These are phyloP conservation scores for Mimas tiliae DNA, from an alignment of 2,888 invertebrate genomes.

Conservation along the genomic window DNA sequence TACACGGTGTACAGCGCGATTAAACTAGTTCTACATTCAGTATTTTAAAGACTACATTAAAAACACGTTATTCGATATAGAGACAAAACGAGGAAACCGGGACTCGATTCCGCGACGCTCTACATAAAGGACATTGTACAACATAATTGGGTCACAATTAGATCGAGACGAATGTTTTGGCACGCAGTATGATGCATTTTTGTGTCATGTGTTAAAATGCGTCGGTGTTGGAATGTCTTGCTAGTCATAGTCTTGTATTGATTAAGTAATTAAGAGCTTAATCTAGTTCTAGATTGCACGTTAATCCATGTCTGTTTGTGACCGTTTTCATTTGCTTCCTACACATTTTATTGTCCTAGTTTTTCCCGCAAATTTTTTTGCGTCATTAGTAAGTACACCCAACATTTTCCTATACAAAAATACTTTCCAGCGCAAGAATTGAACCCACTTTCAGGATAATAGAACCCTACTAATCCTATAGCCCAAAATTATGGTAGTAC, in stretches of 20 bases:
- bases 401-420: too few relatives aligned
- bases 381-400: too few relatives aligned
- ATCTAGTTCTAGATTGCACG: not conserved
- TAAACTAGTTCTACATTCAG: constrained; percentile 24
- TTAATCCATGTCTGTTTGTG: not conserved
- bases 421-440: too few relatives aligned
- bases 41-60: constrained; percentile 15
- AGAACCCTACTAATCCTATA: too few relatives aligned
- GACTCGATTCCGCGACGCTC: constrained; percentile 18
- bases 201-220: constrained; percentile 9
- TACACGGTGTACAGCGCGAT: constrained; percentile 42
- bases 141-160: constrained; percentile 21
- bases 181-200: constrained; percentile 16
- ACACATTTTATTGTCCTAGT: not conserved
- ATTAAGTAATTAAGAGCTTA: constrained; percentile 8
- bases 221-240: not conserved
- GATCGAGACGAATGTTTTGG: constrained; percentile 18
- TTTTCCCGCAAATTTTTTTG: too few relatives aligned
- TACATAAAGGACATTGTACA: constrained; percentile 20
- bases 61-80: not conserved
- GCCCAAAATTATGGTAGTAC: too few relatives aligned
- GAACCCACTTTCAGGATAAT: too few relatives aligned
- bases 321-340: not conserved
- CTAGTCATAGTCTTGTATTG: not conserved
- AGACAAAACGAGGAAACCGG: constrained; percentile 17